Evolutionary conservation across 2,113 vertebrate genomes (phyloP).

Genomic region (Xenotilapia caudafasciata): DNA sequence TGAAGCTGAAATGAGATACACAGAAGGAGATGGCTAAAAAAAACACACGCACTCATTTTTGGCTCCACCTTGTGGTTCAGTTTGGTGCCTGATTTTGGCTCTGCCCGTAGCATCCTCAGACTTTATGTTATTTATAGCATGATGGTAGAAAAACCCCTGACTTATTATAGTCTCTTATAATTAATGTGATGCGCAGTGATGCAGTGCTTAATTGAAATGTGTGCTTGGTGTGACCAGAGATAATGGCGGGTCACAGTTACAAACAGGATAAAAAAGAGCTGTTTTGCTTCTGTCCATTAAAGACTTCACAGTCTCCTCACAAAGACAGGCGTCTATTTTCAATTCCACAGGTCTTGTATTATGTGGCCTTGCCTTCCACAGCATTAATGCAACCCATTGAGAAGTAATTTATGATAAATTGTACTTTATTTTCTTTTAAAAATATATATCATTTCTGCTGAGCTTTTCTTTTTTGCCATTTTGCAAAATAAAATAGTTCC

Average conservation of each 20-base stretch:
- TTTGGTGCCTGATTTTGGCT: neutral
- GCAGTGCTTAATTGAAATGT: neutral
- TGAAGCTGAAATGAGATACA: neutral
- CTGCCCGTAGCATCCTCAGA: constrained; percentile 1
- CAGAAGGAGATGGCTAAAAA: neutral
- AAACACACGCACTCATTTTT: neutral
- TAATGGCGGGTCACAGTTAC: neutral
- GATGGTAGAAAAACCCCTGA: neutral
- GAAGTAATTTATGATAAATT: neutral
- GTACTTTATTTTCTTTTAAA: neutral
- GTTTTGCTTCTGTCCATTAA: neutral
- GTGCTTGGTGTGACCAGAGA: neutral
- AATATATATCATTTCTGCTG: neutral
- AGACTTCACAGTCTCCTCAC: neutral
- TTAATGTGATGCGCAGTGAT: neutral
- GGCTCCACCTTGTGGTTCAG: constrained; percentile 53
- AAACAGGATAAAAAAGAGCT: neutral
- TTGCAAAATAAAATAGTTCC: neutral
- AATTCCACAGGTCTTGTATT: neutral
- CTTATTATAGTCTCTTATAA: neutral
- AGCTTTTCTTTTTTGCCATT: neutral
- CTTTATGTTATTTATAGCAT: neutral
- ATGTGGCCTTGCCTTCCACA: neutral
- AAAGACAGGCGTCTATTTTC: neutral
- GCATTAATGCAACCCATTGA: neutral